phyloP scores from a whole-genome alignment of 2,888 invertebrate genomes.

The Drosophila rellima region DNA sequence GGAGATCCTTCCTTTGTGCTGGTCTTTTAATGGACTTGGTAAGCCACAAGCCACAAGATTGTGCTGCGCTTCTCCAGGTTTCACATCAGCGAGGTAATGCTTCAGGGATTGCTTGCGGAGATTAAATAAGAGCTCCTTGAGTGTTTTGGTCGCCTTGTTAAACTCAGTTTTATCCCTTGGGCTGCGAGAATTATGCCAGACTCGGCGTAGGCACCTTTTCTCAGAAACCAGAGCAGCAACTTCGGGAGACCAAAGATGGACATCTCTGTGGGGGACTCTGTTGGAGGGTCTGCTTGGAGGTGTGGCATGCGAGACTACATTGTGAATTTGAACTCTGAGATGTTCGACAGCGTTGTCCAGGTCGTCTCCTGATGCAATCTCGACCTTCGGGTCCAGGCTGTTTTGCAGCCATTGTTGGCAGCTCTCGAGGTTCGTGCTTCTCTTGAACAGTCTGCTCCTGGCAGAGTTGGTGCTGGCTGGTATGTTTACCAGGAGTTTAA shows the following conservation, averaged over 20 bases:
- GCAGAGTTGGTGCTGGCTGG: slow-evolving; percentile 1
- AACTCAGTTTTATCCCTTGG: slow-evolving; percentile 1
- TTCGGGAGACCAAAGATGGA: slow-evolving; percentile 4
- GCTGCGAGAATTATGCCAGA: neutral
- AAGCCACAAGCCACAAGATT: slow-evolving; percentile 2
- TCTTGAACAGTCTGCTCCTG: neutral
- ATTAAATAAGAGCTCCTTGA: neutral
- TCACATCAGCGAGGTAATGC: neutral
- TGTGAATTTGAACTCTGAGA: slow-evolving; percentile 1
- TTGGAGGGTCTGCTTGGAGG: neutral
- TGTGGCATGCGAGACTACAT: neutral
- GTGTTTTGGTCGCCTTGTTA: too few species aligned
- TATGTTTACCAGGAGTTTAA: neutral
- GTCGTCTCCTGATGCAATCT: neutral
- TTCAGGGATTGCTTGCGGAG: neutral
- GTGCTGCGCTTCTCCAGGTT: neutral
- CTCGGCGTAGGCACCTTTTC: slow-evolving; percentile 6
- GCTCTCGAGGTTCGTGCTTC: neutral
- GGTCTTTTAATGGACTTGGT: neutral
- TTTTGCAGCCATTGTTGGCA: slow-evolving; percentile 1
- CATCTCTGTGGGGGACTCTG: neutral
- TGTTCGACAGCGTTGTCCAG: neutral
- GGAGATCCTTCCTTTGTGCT: neutral
- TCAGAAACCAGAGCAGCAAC: slow-evolving; percentile 1
- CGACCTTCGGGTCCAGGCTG: neutral